Conservation (phyloP, 64 coral and sea anemone species). For the Anthopleura sola region DNA sequence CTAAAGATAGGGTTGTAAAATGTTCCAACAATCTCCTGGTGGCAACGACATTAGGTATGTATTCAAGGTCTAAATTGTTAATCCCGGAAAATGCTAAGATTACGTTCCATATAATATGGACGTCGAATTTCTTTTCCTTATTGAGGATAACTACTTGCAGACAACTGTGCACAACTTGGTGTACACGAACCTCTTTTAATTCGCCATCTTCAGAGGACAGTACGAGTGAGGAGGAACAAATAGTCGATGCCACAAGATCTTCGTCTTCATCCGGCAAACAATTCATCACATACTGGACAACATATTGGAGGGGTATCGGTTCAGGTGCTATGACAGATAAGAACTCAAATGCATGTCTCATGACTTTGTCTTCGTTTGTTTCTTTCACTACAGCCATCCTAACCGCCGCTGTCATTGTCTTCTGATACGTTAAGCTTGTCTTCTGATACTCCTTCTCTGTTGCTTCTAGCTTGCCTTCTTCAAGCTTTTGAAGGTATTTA, state of each 20-base stretch:
- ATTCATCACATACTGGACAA: slow-evolving; percentile 24
- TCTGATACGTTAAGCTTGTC: slow-evolving; percentile 27
- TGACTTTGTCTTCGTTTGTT: not conserved
- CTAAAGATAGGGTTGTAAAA: not conserved
- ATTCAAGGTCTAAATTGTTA: not conserved
- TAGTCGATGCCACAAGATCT: slow-evolving; percentile 4
- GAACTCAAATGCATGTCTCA: slow-evolving; percentile 32
- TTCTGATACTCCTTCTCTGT: slow-evolving; percentile 27
- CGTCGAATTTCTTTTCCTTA: not conserved
- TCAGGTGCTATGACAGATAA: slow-evolving; percentile 47
- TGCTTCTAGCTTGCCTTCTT: slow-evolving; percentile 22
- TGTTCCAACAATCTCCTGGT: not conserved
- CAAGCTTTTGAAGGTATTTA: slow-evolving; percentile 36
- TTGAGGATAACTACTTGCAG: not conserved
- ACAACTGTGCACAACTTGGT: slow-evolving; percentile 22
- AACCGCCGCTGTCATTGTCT: slow-evolving; percentile 45
- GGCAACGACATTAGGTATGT: not conserved
- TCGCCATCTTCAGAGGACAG: not conserved
- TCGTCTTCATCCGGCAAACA: slow-evolving; percentile 10
- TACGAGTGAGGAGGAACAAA: slow-evolving; percentile 33
- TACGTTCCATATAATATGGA: not conserved
- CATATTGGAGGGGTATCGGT: slow-evolving; percentile 31
- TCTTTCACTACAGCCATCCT: slow-evolving; percentile 34
- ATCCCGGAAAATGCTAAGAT: not conserved
- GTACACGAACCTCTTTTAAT: slow-evolving; percentile 15